These are phyloP conservation scores for Dicyrtoma fusca DNA, from an alignment of 2,888 invertebrate species.

Conservation along the genomic window DNA sequence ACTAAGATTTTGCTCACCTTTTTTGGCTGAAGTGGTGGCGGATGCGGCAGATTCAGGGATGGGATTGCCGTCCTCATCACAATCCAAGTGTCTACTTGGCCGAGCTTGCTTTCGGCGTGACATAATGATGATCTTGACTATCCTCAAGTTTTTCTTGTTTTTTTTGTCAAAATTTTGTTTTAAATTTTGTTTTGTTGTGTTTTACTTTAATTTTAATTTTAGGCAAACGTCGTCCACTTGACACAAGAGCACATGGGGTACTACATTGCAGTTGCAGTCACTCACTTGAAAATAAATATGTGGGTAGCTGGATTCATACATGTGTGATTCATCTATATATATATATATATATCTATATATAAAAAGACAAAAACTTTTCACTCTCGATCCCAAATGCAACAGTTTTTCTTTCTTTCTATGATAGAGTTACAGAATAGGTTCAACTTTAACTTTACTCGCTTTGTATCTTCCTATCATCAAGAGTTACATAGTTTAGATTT, in stretches of 20 bases:
- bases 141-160: background rate
- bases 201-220: background rate
- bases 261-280: conserved; percentile 37
- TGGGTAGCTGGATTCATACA: background rate
- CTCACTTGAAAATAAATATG: conserved; percentile 5
- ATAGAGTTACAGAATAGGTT: no score
- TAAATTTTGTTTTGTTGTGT: background rate
- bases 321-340: background rate
- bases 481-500: no score
- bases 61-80: conserved; percentile 44
- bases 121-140: conserved; percentile 39
- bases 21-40: conserved; percentile 14
- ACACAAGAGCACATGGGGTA: conserved; percentile 36
- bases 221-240: conserved; percentile 26
- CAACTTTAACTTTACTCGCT: no score
- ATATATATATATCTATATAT: no score
- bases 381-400: no score
- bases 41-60: conserved; percentile 13
- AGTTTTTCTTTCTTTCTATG: no score
- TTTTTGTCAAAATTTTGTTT: background rate
- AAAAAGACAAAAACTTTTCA: no score
- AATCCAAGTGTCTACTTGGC: conserved; percentile 50
- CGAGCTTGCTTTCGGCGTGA: conserved; percentile 54
- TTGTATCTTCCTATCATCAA: no score
- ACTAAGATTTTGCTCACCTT: conserved; percentile 34